Evolutionary conservation across 64 coral and sea anemone species (phyloP), one percentile per base, ranked within the genome.

Genomic region (Montipora sp.): DNA sequence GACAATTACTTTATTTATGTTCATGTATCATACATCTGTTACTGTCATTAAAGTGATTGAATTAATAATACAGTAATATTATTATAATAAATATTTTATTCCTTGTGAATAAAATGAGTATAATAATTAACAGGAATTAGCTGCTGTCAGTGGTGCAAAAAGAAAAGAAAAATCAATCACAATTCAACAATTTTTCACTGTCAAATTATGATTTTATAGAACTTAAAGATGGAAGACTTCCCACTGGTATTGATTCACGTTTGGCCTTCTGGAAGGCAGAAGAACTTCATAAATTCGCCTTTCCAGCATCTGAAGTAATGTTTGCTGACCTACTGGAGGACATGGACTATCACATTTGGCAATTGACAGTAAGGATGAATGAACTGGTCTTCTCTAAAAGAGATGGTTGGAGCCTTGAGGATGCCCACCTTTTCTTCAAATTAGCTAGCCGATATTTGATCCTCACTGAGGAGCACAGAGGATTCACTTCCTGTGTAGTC

Each of bases 231-330:
- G 72, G 72, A 49, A 76, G 86, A 76, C 19, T 77, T 22, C 72
- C 86, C 59, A 50, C 1, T 50, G 69, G 86, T 23, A 77, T 88
- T 60, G 44, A n/a, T 59, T 59, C 20, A 16, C 86, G 86, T 51
- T 23, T 88, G 5, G 24, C 23, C 46, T 88, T 75, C 21, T 88
- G 86, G 86, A 88, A 88, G 61, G 86, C 86, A 5, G 86, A 88
- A 58, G 86, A 88, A 51, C 75, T 75, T 76, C 86, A 88, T 4
- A 88, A 88, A 24, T 88, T 88, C 58, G 59, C 43, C 11, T 88
- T 88, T 61, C 86, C 86, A 59, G 86, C 73, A 76, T 51, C 73
- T 57, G 86, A 88, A 88, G 27, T 88, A 6, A 88, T 88, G 16
- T 58, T 88, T 48, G 14, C n/a, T 59, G 86, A 77, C 77, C 27